Evolutionary conservation across 1,140 invertebrate species (phyloP).

Genomic region (Pseudobourletiella spinata): DNA sequence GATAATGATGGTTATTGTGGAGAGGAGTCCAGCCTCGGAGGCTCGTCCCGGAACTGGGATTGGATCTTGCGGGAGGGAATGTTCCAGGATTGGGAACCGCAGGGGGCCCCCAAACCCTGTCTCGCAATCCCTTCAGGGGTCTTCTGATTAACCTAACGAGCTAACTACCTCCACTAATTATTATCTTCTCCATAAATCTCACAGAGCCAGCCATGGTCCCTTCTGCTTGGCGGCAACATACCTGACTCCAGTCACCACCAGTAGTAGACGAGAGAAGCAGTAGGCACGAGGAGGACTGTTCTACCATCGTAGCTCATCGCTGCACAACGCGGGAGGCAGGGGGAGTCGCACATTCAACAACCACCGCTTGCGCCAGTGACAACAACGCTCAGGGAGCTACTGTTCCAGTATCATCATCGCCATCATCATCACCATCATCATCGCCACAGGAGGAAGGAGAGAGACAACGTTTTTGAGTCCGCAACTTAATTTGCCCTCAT

Average conservation of each 20-base stretch:
- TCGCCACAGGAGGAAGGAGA: too few species aligned
- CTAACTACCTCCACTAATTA: slow-evolving; percentile 34
- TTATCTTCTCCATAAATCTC: slow-evolving; percentile 19
- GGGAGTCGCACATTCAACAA: neutral
- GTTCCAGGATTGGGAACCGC: slow-evolving; percentile 19
- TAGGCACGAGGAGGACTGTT: too few species aligned
- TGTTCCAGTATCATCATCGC: too few species aligned
- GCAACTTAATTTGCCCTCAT: neutral
- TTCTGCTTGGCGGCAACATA: too few species aligned
- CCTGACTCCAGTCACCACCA: too few species aligned
- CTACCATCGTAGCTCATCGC: neutral
- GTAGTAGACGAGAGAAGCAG: too few species aligned
- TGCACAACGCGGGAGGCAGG: neutral
- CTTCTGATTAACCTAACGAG: slow-evolving; percentile 35
- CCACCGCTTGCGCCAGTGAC: neutral
- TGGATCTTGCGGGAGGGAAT: slow-evolving; percentile 18
- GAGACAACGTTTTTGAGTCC: too few species aligned
- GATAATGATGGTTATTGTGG: slow-evolving; percentile 21
- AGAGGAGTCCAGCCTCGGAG: slow-evolving; percentile 18
- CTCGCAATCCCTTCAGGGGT: slow-evolving; percentile 31
- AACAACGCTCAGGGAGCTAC: too few species aligned
- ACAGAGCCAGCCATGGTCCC: too few species aligned
- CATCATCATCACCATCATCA: too few species aligned
- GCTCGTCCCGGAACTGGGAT: slow-evolving; percentile 18
- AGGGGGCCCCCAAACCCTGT: slow-evolving; percentile 6